phyloP scores from a whole-genome alignment of 1,140 invertebrate species.

The Leguminivora glycinivorella region DNA sequence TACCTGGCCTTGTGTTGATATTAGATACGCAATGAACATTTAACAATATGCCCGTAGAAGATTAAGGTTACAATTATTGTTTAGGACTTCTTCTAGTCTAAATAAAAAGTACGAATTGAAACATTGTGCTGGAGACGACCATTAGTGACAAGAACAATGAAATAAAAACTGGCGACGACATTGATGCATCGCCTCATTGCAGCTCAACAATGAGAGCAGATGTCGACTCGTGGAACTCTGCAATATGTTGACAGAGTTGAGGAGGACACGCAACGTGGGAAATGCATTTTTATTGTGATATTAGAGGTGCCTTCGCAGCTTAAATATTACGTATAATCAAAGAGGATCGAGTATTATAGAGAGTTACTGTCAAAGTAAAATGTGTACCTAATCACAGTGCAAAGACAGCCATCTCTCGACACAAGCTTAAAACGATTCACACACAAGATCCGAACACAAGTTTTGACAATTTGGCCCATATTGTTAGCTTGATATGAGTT shows the following conservation, averaged over 20 bases:
- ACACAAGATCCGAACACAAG: no score
- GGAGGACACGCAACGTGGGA: constrained; percentile 4
- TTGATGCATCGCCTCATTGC: constrained; percentile 19
- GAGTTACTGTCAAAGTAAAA: no score
- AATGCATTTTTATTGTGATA: neutral
- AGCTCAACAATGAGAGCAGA: constrained; percentile 10
- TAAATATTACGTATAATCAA: no score
- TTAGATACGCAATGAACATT: neutral
- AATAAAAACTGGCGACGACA: constrained; percentile 11
- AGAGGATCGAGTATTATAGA: no score
- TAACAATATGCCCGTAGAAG: neutral
- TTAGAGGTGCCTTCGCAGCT: no score
- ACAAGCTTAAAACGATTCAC: no score
- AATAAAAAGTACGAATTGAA: neutral
- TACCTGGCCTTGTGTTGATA: neutral
- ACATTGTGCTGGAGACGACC: neutral
- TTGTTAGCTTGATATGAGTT: no score
- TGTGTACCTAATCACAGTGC: no score
- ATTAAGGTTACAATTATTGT: neutral
- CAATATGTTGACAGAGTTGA: constrained; percentile 3
- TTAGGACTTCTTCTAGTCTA: neutral
- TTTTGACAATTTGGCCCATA: no score
- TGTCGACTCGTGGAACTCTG: neutral
- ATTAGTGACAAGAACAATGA: constrained; percentile 18
- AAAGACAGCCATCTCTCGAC: no score